phyloP scores from a whole-genome alignment of 1,140 invertebrate genomes.

The Drosophila trapezifrons region DNA sequence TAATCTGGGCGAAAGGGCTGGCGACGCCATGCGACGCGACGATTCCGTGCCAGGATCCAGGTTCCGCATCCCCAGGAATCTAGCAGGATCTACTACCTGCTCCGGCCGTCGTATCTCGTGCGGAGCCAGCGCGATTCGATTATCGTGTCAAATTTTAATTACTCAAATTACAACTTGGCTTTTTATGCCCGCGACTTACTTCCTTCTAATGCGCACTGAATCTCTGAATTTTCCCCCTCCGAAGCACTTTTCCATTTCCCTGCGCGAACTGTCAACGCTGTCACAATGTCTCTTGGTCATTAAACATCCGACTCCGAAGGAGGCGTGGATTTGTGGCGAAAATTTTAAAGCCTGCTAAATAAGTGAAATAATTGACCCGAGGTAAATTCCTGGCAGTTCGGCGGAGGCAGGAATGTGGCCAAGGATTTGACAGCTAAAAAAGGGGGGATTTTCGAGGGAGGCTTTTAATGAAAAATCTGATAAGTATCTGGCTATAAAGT shows the following conservation, averaged over 20 bases:
- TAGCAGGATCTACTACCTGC: conserved; percentile 20
- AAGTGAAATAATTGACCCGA: conserved; percentile 74
- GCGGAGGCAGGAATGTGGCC: conserved; percentile 16
- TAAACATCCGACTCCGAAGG: conserved; percentile 53
- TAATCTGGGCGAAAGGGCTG: conserved; percentile 60
- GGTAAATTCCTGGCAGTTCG: conserved; percentile 30
- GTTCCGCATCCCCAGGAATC: conserved; percentile 25
- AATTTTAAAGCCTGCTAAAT: conserved; percentile 68
- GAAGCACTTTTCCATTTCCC: conserved; percentile 25
- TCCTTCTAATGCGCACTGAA: conserved; percentile 39
- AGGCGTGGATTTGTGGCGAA: conserved; percentile 39
- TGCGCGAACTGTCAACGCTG: conserved; percentile 70
- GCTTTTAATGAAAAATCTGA: conserved; percentile 34
- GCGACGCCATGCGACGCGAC: conserved; percentile 16
- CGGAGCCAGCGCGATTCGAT: conserved; percentile 50
- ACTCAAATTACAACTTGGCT: conserved; percentile 76
- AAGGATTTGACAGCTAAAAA: conserved; percentile 19
- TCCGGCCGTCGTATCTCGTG: background rate
- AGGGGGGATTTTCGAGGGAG: conserved; percentile 8
- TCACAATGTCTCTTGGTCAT: conserved; percentile 66
- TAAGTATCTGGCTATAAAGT: conserved; percentile 30
- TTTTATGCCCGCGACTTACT: conserved; percentile 73
- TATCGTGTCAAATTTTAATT: conserved; percentile 82
- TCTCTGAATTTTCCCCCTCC: conserved; percentile 8
- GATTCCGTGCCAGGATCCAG: conserved; percentile 37